Evolutionary conservation across 2,888 invertebrate genomes (phyloP).

Genomic region (Oscheius myriophilus): DNA sequence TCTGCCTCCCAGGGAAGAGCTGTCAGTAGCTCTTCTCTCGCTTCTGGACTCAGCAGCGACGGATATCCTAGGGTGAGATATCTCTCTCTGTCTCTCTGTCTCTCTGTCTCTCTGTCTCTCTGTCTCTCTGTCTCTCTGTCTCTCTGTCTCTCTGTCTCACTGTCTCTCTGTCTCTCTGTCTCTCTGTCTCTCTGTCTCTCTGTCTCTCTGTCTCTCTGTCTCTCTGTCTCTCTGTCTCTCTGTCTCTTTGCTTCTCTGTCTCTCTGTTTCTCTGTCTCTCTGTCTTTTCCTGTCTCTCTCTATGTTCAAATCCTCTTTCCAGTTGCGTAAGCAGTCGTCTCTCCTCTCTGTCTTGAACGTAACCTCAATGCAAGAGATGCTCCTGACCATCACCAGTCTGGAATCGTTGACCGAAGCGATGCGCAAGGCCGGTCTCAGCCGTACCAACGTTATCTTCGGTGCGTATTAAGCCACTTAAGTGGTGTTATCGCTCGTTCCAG

Average conservation of each 20-base stretch:
- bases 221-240: no score
- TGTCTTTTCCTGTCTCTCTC: no score
- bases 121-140: no score
- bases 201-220: no score
- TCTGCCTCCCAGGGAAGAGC: slow-evolving; percentile 44
- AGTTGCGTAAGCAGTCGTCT: slow-evolving; percentile 59
- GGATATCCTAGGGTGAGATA: slow-evolving; percentile 38
- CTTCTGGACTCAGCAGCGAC: slow-evolving; percentile 42
- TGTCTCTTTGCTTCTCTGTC: no score
- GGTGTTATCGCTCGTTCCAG: slow-evolving; percentile 38
- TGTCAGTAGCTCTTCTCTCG: slow-evolving; percentile 41
- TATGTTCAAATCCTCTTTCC: slow-evolving; percentile 1
- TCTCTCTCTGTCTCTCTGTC: no score
- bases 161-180: no score
- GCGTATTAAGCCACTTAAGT: slow-evolving; percentile 1
- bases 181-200: no score
- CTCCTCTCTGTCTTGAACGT: slow-evolving; percentile 62
- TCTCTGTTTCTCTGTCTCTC: no score
- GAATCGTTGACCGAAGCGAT: slow-evolving; percentile 70
- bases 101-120: no score
- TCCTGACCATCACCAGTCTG: slow-evolving; percentile 69
- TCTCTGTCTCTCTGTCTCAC: no score
- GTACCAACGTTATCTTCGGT: slow-evolving; percentile 74
- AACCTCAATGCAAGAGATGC: slow-evolving; percentile 67
- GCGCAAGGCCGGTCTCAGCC: slow-evolving; percentile 73